These are phyloP conservation scores for Scartelaos histophorus DNA, from an alignment of 2,113 vertebrate species.

Conservation along the genomic window DNA sequence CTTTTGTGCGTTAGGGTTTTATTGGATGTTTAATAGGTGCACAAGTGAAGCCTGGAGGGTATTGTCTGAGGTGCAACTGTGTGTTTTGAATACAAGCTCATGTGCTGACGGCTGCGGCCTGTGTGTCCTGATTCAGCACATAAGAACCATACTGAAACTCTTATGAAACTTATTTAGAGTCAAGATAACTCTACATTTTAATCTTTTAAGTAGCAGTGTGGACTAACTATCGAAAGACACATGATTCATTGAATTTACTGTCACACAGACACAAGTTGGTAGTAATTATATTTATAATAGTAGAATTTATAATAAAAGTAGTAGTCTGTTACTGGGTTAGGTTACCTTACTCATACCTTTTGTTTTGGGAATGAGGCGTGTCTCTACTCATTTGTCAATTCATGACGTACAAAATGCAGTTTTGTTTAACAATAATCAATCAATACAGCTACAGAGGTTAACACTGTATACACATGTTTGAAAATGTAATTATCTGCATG, in stretches of 20 bases:
- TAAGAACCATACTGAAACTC: background rate
- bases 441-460: too few relatives aligned
- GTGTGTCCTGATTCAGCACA: constrained; percentile 2
- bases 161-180: background rate
- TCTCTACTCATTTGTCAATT: background rate
- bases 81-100: background rate
- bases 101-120: background rate
- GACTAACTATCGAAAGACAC: background rate
- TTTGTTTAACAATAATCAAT: too few relatives aligned
- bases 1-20: background rate
- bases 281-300: background rate
- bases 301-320: background rate
- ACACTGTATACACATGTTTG: too few relatives aligned
- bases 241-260: background rate
- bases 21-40: background rate
- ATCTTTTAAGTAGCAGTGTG: background rate
- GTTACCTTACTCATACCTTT: background rate
- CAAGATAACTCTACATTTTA: background rate
- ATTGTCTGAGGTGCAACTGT: background rate
- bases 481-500: too few relatives aligned
- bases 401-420: background rate
- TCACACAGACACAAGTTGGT: background rate
- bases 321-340: background rate
- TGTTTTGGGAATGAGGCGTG: constrained; percentile 1
- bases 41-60: background rate